Base-by-base conservation (phyloP, 2,888 invertebrate genomes). In the Drosophila tanythrix region DNA sequence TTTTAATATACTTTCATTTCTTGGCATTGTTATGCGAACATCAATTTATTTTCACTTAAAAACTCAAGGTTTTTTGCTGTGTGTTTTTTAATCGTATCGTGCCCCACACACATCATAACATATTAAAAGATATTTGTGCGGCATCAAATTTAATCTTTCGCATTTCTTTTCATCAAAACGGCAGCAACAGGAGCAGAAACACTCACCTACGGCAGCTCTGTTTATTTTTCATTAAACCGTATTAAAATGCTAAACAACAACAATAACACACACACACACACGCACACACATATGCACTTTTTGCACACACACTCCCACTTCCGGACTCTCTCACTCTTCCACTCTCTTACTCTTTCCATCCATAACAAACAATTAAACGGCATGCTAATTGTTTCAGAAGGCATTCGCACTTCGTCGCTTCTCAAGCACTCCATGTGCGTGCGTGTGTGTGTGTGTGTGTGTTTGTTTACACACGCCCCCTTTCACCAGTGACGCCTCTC, bases 391-490 rank as follows among this genome's bases (percentile, higher is more conserved):
- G 87, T 89, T 87, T 84, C 79, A 82, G 72, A 63, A 89, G 79
- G 79, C 87, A 87, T 89, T 87, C 74, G 74, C 87, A 87, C 87
- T 87, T 87, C 88, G 89, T 84, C 87, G 88, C 87, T 83, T 85
- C 70, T 73, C 73, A 74, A 80, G 83, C 55, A 82, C 71, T 36
- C 21, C 35, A 8, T 52, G 21, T 36, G 21, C 18, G 25, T 36
- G 18, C 38, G 3, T n/a, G 27, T 11, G 27, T 48, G 27, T 27
- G 27, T 18, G 48, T 50, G 50, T 46, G 13, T 18, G 48, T 25
- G 48, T 50, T 27, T 46, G 13, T 18, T 27, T 25, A 15, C 21
- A 21, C 21, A 46, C 21, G 46, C 21, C 46, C 21, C 21, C 46
- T 8, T 56, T n/a, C 8, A 10, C 15, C 27, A 38, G n/a, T 38